A percentile compares a stretch with the other conserved stretches of the same genome.
Conservation (phyloP, 2,113 vertebrate species). For the Tyto alba region DNA sequence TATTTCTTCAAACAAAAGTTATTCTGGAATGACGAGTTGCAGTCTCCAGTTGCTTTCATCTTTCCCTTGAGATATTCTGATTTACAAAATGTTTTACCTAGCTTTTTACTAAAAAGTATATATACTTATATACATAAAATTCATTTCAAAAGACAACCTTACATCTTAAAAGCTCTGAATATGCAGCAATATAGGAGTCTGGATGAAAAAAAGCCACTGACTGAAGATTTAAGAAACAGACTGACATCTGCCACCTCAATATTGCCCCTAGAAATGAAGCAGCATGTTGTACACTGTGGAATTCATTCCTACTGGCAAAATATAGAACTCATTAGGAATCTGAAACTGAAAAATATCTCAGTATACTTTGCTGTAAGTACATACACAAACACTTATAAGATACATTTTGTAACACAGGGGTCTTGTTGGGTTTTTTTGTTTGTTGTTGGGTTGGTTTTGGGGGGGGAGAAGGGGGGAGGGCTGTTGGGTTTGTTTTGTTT, state of each 20-base stretch:
- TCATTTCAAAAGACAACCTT: constrained; percentile 20
- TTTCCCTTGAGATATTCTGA: constrained; percentile 50
- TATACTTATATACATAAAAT: background rate
- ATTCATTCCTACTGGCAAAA: constrained; percentile 3
- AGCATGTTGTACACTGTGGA: background rate
- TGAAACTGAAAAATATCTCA: background rate
- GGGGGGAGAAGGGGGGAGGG: too few species aligned
- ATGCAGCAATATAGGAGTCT: background rate
- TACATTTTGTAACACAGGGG: background rate
- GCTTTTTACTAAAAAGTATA: background rate
- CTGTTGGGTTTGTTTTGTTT: background rate
- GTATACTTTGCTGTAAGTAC: background rate
- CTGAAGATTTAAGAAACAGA: constrained; percentile 54
- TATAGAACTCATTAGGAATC: constrained; percentile 4
- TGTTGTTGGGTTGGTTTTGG: background rate
- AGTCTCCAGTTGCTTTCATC: constrained; percentile 49
- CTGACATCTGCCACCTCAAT: constrained; percentile 20
- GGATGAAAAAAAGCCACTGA: constrained; percentile 25
- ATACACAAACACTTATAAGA: background rate
- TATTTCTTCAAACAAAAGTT: constrained; percentile 42
- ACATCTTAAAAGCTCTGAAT: constrained; percentile 32
- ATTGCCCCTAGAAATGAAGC: constrained; percentile 39
- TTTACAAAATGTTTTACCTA: constrained; percentile 67
- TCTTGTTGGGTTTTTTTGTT: background rate
- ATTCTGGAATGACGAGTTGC: background rate